Evolutionary conservation across 2,888 invertebrate genomes (phyloP).

Genomic region (Dugesia japonica): DNA sequence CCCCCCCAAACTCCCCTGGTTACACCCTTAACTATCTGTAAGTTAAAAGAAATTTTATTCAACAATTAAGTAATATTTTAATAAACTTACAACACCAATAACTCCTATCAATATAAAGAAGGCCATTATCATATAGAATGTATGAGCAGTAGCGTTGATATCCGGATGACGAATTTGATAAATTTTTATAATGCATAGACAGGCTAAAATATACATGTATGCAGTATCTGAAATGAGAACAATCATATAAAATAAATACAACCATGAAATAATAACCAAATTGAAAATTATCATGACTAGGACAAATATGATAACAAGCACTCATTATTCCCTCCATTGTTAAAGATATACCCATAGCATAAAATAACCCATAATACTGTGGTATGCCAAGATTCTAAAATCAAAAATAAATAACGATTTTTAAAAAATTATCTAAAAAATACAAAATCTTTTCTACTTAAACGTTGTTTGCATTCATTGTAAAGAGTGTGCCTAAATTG

Average conservation of each 20-base stretch:
- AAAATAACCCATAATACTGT: slow-evolving; percentile 59
- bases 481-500: not conserved
- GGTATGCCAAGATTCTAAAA: slow-evolving; percentile 41
- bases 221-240: slow-evolving; percentile 72
- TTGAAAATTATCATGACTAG: slow-evolving; percentile 72
- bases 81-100: slow-evolving; percentile 57
- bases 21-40: too few relatives aligned
- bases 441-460: not conserved
- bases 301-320: slow-evolving; percentile 73
- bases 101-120: slow-evolving; percentile 59
- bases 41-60: too few relatives aligned
- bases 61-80: too few relatives aligned
- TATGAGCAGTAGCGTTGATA: slow-evolving; percentile 59
- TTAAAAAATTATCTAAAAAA: not conserved
- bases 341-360: slow-evolving; percentile 68
- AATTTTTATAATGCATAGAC: slow-evolving; percentile 67
- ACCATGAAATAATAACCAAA: too few relatives aligned
- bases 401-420: not conserved
- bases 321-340: slow-evolving; percentile 72
- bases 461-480: not conserved
- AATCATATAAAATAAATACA: too few relatives aligned
- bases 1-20: too few relatives aligned
- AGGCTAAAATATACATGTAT: slow-evolving; percentile 77
- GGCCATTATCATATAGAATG: slow-evolving; percentile 55
- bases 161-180: slow-evolving; percentile 75